These are phyloP conservation scores for Colaptes auratus DNA, from an alignment of 2,113 vertebrate species.

Conservation along the genomic window DNA sequence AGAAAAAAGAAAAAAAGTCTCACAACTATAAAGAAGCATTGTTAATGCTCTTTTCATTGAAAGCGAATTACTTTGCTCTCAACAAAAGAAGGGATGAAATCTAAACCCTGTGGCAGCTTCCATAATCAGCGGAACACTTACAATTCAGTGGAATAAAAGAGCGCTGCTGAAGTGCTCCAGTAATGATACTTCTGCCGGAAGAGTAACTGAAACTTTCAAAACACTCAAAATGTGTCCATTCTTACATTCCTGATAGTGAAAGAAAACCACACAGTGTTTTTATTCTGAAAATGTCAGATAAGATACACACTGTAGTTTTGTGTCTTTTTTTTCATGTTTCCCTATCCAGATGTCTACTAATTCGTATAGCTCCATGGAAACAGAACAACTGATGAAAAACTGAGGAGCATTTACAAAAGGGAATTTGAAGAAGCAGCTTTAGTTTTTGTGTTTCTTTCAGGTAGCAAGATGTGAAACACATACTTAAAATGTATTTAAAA, in stretches of 20 bases:
- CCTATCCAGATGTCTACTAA: not conserved
- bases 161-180: not conserved
- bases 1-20: not conserved
- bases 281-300: conserved; percentile 33
- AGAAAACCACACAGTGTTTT: not conserved
- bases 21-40: not conserved
- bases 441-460: not conserved
- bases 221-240: conserved; percentile 28
- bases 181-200: conserved; percentile 42
- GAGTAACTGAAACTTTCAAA: conserved; percentile 57
- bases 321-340: not conserved
- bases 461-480: not conserved
- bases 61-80: conserved; percentile 33
- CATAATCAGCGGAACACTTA: not conserved
- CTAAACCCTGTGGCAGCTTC: conserved; percentile 23
- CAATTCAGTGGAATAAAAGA: conserved; percentile 6
- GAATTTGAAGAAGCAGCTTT: not conserved
- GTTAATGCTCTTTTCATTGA: not conserved
- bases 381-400: not conserved
- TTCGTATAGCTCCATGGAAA: conserved; percentile 34
- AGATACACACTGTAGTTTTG: not conserved
- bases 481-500: not conserved
- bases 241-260: not conserved
- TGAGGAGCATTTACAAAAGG: not conserved
- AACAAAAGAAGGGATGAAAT: conserved; percentile 43